Evolutionary conservation across 2,113 vertebrate species (phyloP).

Genomic region (Euleptes europaea): DNA sequence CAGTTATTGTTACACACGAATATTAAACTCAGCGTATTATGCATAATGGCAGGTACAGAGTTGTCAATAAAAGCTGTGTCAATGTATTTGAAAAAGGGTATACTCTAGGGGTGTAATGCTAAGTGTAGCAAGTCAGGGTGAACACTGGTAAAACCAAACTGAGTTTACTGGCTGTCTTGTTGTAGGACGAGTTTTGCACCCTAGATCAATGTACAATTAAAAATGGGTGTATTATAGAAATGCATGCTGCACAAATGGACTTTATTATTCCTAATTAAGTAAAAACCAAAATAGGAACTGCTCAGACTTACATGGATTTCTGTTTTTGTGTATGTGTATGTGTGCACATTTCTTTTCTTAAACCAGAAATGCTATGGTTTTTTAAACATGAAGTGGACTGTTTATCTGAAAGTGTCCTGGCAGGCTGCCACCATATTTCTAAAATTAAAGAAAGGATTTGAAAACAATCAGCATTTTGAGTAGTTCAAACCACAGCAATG

Average conservation of each 20-base stretch:
- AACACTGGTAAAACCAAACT: background rate
- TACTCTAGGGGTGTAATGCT: constrained; percentile 34
- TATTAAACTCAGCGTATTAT: constrained; percentile 57
- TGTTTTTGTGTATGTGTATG: constrained; percentile 56
- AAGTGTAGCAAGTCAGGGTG: background rate
- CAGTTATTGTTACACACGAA: constrained; percentile 38
- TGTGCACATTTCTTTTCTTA: background rate
- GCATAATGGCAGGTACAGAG: constrained; percentile 65
- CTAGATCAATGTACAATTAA: constrained; percentile 68
- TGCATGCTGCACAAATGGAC: constrained; percentile 77
- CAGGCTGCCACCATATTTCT: constrained; percentile 74
- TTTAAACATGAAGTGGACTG: constrained; percentile 72
- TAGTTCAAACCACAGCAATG: constrained; percentile 72
- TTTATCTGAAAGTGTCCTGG: constrained; percentile 78
- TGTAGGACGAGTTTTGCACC: constrained; percentile 25
- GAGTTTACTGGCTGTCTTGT: background rate
- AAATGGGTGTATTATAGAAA: constrained; percentile 72
- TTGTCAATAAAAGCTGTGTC: constrained; percentile 58
- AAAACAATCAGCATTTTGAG: constrained; percentile 76
- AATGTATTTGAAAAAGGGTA: constrained; percentile 65
- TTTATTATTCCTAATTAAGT: constrained; percentile 76
- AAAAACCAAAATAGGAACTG: constrained; percentile 65
- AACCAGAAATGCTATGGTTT: constrained; percentile 65
- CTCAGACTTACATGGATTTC: constrained; percentile 65
- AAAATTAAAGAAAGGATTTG: constrained; percentile 77